Evolutionary conservation across 2,888 invertebrate species (phyloP).

Genomic region (Dasypolia templi): DNA sequence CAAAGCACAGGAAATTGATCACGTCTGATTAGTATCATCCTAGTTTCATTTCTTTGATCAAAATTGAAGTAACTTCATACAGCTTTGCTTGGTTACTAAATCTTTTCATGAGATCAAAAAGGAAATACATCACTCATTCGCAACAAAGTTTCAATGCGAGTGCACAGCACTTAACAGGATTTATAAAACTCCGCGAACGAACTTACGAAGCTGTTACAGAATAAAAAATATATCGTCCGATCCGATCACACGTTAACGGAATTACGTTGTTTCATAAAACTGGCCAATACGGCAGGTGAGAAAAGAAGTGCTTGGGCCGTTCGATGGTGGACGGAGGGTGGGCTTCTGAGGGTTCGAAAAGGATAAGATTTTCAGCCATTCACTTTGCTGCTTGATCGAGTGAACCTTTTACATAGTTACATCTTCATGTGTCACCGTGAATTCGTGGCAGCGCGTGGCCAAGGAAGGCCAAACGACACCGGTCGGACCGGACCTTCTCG

Average conservation of each 20-base stretch:
- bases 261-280: constrained; percentile 26
- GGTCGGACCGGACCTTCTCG: constrained; percentile 41
- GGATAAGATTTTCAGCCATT: constrained; percentile 3
- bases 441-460: constrained; percentile 15
- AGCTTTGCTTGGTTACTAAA: not conserved
- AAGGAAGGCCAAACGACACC: constrained; percentile 26
- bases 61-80: constrained; percentile 14
- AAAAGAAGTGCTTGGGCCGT: not conserved
- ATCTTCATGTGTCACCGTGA: constrained; percentile 26
- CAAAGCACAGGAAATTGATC: constrained; percentile 29
- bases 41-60: constrained; percentile 24
- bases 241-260: constrained; percentile 37
- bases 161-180: constrained; percentile 29
- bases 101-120: constrained; percentile 16
- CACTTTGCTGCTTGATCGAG: not conserved
- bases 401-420: constrained; percentile 11
- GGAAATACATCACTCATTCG: constrained; percentile 22
- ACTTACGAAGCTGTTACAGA: constrained; percentile 58
- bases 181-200: constrained; percentile 45
- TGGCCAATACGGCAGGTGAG: not conserved
- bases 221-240: constrained; percentile 46
- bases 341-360: constrained; percentile 2
- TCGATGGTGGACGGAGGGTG: not conserved
- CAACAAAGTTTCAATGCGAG: constrained; percentile 30
- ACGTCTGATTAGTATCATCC: constrained; percentile 10